Evolutionary conservation across 1,140 invertebrate genomes (phyloP), one percentile per base, ranked within the genome.

Genomic region (Pogonus chalceus): DNA sequence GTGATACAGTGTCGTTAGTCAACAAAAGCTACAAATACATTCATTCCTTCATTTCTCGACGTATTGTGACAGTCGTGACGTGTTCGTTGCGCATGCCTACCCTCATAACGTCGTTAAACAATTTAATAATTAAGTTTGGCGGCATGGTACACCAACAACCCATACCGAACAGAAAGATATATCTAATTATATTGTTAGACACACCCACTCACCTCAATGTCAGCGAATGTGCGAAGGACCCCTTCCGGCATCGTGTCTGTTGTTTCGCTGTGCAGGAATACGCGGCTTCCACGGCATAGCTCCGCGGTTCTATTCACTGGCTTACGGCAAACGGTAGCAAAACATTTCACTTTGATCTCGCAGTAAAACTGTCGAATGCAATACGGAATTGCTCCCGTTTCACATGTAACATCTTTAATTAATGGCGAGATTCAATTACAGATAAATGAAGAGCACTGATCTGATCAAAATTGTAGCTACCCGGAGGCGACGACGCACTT

Each of bases 131-230:
- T 16, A 43, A 43, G 37, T 31, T 31, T 16, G 18, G 37, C 18
- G 37, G 26, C 14, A 31, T 7, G 26, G 26, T 31, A 31, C 26
- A 31, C 4, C 26, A 14, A 7, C 9, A 3, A 43, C 18, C 18
- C 3, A 3, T 16, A 43, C 37, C 9, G 18, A 9, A 43, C 7
- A 4, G 18, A 18, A 43, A 43, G 9, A 43, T 43, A 43, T 43
- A 43, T 43, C 37, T 43, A 43, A 43, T 43, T 43, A 43, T 43
- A 18, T 43, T 43, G 37, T 43, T 43, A 43, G 37, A 43, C 37
- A 31, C 4, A 31, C 26, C 14, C 4, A 43, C 37, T 16, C 37
- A 43, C 37, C 37, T 43, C 37, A 7, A 43, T 16, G 7, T 43
- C 37, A 43, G 37, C 7, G 18, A 43, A 43, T 43, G 37, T 43